Conservation (phyloP, 1,140 invertebrate species). For the Plodia interpunctella region DNA sequence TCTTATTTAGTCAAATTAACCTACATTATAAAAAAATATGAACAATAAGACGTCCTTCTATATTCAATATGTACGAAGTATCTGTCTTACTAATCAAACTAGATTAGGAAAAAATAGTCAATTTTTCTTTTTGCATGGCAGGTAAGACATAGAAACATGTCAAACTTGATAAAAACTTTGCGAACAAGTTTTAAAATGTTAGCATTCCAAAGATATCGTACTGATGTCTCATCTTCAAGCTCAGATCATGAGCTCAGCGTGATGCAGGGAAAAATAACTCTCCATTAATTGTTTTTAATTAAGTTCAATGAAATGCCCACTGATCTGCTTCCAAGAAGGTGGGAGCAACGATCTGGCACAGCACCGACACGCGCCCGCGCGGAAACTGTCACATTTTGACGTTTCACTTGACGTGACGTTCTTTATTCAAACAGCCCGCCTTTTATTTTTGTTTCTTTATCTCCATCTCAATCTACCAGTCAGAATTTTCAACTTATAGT, state of each 20-base stretch:
- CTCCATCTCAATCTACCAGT: conserved; percentile 50
- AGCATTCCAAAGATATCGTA: conserved; percentile 12
- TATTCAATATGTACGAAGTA: background rate
- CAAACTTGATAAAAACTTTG: no score
- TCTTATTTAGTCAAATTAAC: no score
- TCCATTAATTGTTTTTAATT: conserved; percentile 40
- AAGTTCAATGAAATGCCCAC: conserved; percentile 42
- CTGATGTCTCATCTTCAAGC: background rate
- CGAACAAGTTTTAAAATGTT: background rate
- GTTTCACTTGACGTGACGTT: conserved; percentile 70
- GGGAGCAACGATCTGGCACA: conserved; percentile 43
- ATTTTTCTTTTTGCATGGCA: no score
- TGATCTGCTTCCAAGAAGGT: conserved; percentile 54
- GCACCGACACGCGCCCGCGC: conserved; percentile 47
- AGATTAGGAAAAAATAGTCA: no score
- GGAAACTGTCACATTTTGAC: conserved; percentile 74
- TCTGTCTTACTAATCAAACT: no score
- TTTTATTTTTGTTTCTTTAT: conserved; percentile 70
- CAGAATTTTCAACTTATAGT: conserved; percentile 35
- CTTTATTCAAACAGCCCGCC: conserved; percentile 65
- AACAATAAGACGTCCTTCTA: no score
- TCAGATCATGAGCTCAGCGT: background rate
- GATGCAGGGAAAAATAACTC: conserved; percentile 1
- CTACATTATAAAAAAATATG: no score
- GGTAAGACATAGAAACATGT: no score